phyloP scores from a whole-genome alignment of 2,888 invertebrate genomes.

The Baronia brevicornis region DNA sequence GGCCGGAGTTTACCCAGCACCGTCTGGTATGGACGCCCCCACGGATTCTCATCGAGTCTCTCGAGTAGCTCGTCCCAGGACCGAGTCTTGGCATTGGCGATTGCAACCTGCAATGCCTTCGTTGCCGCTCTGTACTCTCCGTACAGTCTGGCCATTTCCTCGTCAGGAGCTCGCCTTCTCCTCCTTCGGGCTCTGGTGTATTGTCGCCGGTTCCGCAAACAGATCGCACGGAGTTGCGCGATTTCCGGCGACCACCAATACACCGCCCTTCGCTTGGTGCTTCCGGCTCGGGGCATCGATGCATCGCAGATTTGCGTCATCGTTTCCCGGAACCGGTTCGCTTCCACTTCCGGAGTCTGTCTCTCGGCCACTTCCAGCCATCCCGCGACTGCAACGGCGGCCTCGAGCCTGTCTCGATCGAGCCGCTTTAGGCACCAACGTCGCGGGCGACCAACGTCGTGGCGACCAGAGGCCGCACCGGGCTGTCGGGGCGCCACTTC shows the following conservation, averaged over 20 bases:
- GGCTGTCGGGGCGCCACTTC: too few species aligned
- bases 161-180: not conserved
- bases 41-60: slow-evolving; percentile 12
- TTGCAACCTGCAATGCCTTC: slow-evolving; percentile 5
- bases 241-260: not conserved
- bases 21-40: slow-evolving; percentile 17
- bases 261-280: not conserved
- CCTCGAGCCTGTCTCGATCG: too few species aligned
- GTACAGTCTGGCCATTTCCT: not conserved
- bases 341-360: too few species aligned
- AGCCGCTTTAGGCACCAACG: too few species aligned
- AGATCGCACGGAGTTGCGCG: not conserved
- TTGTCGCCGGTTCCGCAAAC: not conserved
- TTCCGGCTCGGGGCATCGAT: not conserved
- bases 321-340: not conserved
- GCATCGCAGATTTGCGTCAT: not conserved
- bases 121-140: too few species aligned
- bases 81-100: slow-evolving; percentile 6
- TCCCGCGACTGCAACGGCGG: too few species aligned
- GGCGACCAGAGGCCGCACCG: too few species aligned
- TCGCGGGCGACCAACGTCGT: too few species aligned
- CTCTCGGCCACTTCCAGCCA: too few species aligned
- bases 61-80: slow-evolving; percentile 11
- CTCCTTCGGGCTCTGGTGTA: not conserved
- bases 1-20: slow-evolving; percentile 16